Evolutionary conservation across 2,113 vertebrate species (phyloP).

Genomic region (Xenopus borealis): DNA sequence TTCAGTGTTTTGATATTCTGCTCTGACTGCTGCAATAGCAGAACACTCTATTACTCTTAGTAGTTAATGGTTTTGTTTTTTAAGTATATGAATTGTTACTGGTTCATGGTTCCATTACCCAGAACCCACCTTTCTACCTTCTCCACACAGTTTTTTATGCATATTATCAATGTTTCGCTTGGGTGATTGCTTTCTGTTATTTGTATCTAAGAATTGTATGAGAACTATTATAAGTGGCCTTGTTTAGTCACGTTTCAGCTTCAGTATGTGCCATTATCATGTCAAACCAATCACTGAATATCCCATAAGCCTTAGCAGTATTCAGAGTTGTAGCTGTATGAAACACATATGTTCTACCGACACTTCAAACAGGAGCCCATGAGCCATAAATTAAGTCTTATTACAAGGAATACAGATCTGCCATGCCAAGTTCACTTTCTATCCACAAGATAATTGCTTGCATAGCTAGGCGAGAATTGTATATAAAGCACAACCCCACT

Average conservation of each 20-base stretch:
- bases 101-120: neutral
- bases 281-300: too few species aligned
- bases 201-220: neutral
- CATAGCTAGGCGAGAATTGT: too few species aligned
- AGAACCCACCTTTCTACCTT: neutral
- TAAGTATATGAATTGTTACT: slow-evolving; percentile 7
- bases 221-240: too few species aligned
- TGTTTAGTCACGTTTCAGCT: too few species aligned
- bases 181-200: slow-evolving; percentile 2
- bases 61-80: slow-evolving; percentile 13
- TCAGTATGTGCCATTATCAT: too few species aligned
- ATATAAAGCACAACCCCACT: slow-evolving; percentile 23
- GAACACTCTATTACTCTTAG: slow-evolving; percentile 3
- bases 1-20: slow-evolving; percentile 10
- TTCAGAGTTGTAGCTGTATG: neutral
- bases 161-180: neutral
- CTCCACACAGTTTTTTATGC: slow-evolving; percentile 12
- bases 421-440: neutral
- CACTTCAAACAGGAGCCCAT: neutral
- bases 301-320: neutral
- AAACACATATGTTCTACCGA: neutral
- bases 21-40: slow-evolving; percentile 5
- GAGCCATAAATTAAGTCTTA: neutral
- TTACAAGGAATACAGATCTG: neutral
- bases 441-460: neutral